These are phyloP conservation scores for Vireo griseus DNA, from an alignment of 2,797 vertebrate species.

Conservation along the genomic window DNA sequence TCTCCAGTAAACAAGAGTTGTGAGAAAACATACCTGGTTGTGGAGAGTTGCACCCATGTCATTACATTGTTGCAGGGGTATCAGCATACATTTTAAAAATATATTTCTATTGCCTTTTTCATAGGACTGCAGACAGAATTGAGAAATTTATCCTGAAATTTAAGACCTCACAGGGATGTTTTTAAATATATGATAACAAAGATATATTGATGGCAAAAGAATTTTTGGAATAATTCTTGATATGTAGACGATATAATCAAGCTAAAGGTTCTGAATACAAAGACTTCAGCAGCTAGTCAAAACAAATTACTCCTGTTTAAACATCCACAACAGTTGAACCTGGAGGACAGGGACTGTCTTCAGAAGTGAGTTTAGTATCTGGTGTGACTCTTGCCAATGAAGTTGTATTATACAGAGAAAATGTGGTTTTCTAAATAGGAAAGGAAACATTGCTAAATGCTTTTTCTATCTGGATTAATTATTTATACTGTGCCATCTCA, in stretches of 20 bases:
- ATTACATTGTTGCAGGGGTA: neutral
- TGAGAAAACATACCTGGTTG: neutral
- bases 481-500: neutral
- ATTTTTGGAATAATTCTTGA: neutral
- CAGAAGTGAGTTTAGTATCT: neutral
- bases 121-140: neutral
- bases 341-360: neutral
- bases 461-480: neutral
- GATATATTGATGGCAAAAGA: neutral
- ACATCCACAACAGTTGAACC: neutral
- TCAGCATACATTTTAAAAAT: neutral
- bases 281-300: neutral
- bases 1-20: neutral
- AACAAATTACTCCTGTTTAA: neutral
- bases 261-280: neutral
- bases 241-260: neutral
- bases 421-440: neutral
- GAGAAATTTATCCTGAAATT: neutral
- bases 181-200: neutral
- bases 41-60: neutral
- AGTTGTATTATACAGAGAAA: neutral
- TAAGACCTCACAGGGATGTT: neutral
- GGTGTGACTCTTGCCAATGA: neutral
- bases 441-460: neutral
- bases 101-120: neutral